phyloP scores from a whole-genome alignment of 2,888 invertebrate species.

The Patella pellucida region DNA sequence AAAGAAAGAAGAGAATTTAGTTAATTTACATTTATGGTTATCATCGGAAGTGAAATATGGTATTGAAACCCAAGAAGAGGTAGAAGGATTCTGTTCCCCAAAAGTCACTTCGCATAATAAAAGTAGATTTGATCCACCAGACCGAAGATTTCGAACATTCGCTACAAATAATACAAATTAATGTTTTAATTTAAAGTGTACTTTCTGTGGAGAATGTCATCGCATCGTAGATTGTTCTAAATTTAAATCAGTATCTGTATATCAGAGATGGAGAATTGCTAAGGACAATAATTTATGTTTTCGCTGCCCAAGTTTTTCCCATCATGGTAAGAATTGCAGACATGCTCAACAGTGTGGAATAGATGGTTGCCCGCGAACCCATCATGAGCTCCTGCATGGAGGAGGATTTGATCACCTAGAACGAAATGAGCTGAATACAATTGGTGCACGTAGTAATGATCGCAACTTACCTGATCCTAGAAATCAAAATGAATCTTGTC shows the following conservation, averaged over 20 bases:
- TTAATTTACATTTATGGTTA: background rate
- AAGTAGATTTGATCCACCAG: background rate
- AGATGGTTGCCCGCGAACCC: background rate
- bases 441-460: no score
- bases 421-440: no score
- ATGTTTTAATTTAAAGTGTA: background rate
- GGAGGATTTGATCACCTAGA: background rate
- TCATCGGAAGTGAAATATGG: background rate
- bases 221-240: background rate
- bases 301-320: background rate
- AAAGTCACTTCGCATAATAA: background rate
- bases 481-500: no score
- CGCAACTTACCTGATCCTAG: no score
- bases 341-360: background rate
- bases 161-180: background rate
- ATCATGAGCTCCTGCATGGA: background rate
- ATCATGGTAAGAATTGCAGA: background rate
- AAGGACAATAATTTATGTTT: background rate
- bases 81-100: background rate
- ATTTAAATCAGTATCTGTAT: background rate
- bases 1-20: background rate
- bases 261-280: background rate
- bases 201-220: background rate
- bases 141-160: background rate
- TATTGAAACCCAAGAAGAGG: background rate